A percentile compares a stretch with the other conserved stretches of the same genome.
These are phyloP conservation scores for Nerophis ophidion DNA, from an alignment of 2,113 vertebrate species.

Conservation along the genomic window DNA sequence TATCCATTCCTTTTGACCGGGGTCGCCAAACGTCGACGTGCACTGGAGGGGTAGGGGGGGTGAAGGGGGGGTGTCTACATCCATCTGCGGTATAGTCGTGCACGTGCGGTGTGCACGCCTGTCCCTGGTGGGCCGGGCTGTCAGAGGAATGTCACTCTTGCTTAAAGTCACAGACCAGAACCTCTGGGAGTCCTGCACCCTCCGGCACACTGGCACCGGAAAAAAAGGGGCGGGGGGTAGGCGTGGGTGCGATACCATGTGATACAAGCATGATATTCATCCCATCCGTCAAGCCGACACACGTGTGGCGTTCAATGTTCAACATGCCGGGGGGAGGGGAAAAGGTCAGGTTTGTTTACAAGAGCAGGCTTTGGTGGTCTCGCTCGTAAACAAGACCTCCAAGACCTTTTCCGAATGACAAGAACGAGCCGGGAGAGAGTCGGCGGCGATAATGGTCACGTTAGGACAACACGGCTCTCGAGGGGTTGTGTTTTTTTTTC, in stretches of 20 bases:
- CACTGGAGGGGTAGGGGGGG: no score
- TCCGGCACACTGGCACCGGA: slow-evolving; percentile 53
- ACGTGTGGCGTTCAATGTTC: slow-evolving; percentile 11
- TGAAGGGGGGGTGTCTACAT: no score
- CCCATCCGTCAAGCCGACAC: slow-evolving; percentile 33
- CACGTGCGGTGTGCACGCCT: slow-evolving; percentile 22
- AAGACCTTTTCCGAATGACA: slow-evolving; percentile 35
- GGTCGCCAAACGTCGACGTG: slow-evolving; percentile 1
- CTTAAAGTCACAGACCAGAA: slow-evolving; percentile 67
- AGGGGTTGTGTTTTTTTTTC: slow-evolving; percentile 7
- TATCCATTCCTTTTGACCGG: no score
- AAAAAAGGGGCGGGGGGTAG: slow-evolving; percentile 40
- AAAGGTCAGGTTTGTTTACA: slow-evolving; percentile 13
- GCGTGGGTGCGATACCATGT: slow-evolving; percentile 16
- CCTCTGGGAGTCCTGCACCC: slow-evolving; percentile 64
- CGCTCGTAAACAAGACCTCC: slow-evolving; percentile 4
- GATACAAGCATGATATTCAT: slow-evolving; percentile 53
- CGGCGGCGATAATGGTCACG: slow-evolving; percentile 35
- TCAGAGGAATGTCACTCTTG: slow-evolving; percentile 70
- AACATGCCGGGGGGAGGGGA: slow-evolving; percentile 2
- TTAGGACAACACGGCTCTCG: slow-evolving; percentile 36
- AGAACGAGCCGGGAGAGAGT: slow-evolving; percentile 33
- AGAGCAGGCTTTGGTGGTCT: slow-evolving; percentile 7
- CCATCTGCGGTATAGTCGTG: slow-evolving; percentile 7
- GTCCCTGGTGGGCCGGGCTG: slow-evolving; percentile 55